Conservation (phyloP, 2,113 vertebrate genomes). For the Brevimyrus niger region DNA sequence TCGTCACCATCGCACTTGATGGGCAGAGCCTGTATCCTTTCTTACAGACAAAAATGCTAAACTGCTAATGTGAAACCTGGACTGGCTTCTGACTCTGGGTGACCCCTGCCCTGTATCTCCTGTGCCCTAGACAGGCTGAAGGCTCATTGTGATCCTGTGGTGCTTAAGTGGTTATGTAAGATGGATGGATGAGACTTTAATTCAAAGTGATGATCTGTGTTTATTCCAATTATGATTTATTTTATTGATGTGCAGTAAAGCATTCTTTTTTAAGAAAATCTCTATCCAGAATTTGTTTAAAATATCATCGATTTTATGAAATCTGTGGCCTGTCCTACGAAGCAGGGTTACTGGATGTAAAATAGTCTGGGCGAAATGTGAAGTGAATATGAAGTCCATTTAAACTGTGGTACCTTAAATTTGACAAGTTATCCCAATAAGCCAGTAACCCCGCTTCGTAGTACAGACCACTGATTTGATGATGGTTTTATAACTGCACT, state of each 20-base stretch:
- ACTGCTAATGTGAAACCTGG: not conserved
- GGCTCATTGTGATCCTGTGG: not conserved
- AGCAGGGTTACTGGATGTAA: too few relatives aligned
- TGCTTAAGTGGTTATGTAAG: not conserved
- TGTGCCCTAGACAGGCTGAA: not conserved
- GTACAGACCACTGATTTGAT: too few relatives aligned
- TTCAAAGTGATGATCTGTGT: not conserved
- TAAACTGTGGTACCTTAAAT: too few relatives aligned
- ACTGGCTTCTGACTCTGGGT: not conserved
- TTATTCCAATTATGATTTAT: not conserved
- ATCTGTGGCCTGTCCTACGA: too few relatives aligned
- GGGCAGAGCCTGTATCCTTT: conserved; percentile 75
- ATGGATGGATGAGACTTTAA: not conserved
- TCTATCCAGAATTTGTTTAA: not conserved
- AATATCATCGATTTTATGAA: not conserved
- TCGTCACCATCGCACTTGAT: conserved; percentile 48
- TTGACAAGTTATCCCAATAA: too few relatives aligned
- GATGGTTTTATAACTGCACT: not conserved
- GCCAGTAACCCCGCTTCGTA: too few relatives aligned
- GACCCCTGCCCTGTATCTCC: not conserved
- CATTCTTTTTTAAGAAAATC: not conserved
- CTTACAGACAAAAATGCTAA: conserved; percentile 28
- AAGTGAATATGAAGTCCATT: too few relatives aligned
- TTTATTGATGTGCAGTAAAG: not conserved
- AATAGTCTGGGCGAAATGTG: too few relatives aligned